These are phyloP conservation scores for Chrysemys picta DNA, from an alignment of 2,113 vertebrate species.

Conservation along the genomic window DNA sequence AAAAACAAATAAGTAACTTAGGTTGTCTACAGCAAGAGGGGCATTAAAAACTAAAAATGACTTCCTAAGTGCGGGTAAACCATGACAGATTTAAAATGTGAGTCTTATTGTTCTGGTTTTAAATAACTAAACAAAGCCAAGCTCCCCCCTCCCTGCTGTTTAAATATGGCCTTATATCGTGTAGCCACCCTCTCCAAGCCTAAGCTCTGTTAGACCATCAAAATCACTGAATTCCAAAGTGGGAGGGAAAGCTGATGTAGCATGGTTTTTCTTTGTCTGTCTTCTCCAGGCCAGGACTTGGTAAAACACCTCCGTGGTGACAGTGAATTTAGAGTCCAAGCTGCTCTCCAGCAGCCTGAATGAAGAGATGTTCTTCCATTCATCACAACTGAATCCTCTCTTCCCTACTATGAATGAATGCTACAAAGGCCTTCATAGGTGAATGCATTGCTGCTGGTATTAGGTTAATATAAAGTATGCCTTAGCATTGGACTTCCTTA, in stretches of 20 bases:
- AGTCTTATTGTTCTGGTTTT: neutral
- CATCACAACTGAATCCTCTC: neutral
- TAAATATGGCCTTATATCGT: neutral
- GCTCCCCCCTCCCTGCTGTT: no score
- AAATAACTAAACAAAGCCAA: neutral
- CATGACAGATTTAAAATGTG: fast-evolving
- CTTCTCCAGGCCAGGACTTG: neutral
- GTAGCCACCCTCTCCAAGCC: neutral
- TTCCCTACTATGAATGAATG: neutral
- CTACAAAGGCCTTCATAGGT: neutral
- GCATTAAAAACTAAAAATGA: slow-evolving; percentile 1
- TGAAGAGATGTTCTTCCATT: neutral
- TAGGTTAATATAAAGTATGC: neutral
- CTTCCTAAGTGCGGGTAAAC: neutral
- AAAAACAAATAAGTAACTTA: neutral
- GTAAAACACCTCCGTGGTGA: neutral
- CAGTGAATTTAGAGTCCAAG: neutral
- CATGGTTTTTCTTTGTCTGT: neutral
- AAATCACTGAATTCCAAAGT: neutral
- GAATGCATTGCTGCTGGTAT: neutral
- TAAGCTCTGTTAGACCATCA: neutral
- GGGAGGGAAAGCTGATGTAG: neutral
- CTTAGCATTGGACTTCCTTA: neutral
- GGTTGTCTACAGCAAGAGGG: neutral
- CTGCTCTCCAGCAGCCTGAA: neutral